Evolutionary conservation across 2,797 vertebrate genomes (phyloP).

Genomic region (Poeciliopsis gracilis): DNA sequence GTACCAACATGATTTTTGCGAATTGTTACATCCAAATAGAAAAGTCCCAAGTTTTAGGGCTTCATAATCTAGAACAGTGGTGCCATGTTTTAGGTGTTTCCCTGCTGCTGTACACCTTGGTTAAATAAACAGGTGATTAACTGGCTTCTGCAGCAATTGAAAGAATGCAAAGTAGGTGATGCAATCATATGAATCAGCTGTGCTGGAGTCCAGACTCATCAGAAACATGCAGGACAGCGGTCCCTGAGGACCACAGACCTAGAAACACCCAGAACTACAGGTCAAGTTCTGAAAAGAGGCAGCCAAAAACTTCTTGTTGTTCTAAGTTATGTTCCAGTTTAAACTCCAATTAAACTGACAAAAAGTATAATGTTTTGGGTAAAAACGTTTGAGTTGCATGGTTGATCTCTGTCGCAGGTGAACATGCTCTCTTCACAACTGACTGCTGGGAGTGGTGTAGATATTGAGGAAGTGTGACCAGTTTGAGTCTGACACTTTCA

Average conservation of each 20-base stretch:
- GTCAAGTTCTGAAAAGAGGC: background rate
- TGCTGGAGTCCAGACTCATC: too few species aligned
- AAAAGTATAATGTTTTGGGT: background rate
- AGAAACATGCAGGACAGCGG: too few species aligned
- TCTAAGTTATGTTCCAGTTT: background rate
- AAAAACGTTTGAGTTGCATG: background rate
- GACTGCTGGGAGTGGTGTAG: too few species aligned
- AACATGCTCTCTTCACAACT: background rate
- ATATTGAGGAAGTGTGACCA: background rate
- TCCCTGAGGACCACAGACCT: background rate
- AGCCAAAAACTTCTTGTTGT: background rate
- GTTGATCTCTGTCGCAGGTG: background rate
- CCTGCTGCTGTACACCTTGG: too few species aligned
- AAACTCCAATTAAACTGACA: background rate
- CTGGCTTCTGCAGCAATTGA: too few species aligned
- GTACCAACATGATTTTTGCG: background rate
- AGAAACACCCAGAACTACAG: background rate
- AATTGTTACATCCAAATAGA: background rate
- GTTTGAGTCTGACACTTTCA: background rate
- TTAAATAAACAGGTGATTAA: too few species aligned
- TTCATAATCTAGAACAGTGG: background rate
- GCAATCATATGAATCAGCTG: too few species aligned
- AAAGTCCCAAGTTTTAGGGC: background rate
- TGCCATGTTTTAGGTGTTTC: too few species aligned
- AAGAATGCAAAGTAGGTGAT: too few species aligned